Evolutionary conservation across 2,888 invertebrate genomes (phyloP).

Genomic region (Byasa hedistus): DNA sequence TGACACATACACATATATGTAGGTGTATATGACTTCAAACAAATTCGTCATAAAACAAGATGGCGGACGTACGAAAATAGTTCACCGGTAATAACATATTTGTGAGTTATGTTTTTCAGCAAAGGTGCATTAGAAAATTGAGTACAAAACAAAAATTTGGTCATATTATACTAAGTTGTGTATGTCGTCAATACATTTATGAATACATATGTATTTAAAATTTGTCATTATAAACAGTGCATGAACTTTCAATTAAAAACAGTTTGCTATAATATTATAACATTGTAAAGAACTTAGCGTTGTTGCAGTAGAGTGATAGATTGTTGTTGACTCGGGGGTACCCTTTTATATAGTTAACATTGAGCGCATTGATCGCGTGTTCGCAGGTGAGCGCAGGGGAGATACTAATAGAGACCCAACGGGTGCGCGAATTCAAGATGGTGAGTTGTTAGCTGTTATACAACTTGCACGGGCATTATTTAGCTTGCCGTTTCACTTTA

Average conservation of each 20-base stretch:
- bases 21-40: conserved; percentile 40
- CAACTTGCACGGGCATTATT: conserved; percentile 36
- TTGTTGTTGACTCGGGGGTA: conserved; percentile 37
- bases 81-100: conserved; percentile 56
- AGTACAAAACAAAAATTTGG: no score
- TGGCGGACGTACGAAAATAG: conserved; percentile 70
- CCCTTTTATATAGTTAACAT: conserved; percentile 60
- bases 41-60: conserved; percentile 71
- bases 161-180: conserved; percentile 39
- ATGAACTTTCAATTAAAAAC: neutral
- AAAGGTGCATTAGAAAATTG: no score
- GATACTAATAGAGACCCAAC: conserved; percentile 74
- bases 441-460: conserved; percentile 59
- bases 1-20: conserved; percentile 28
- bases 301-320: neutral
- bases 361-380: conserved; percentile 73
- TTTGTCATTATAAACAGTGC: neutral
- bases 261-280: neutral
- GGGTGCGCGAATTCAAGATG: conserved; percentile 71
- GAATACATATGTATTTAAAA: neutral
- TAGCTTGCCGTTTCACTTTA: conserved; percentile 33
- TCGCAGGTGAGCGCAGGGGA: conserved; percentile 77
- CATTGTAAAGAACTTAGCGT: neutral
- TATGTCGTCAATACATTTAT: neutral
- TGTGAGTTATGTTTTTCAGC: conserved; percentile 53